Conservation (phyloP, 2,888 invertebrate species). For the Microchrysa polita region DNA sequence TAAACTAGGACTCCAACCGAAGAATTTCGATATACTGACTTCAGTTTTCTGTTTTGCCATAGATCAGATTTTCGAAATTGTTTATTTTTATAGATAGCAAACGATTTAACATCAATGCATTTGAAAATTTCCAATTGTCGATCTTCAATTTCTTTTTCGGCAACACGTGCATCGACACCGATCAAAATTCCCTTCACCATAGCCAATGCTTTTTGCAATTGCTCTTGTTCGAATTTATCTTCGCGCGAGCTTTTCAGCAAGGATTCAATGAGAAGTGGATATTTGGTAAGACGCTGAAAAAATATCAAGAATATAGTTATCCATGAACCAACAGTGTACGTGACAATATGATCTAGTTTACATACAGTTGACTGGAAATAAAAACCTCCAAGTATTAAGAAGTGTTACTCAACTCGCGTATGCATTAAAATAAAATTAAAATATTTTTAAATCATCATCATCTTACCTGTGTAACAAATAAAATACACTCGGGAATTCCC, state of each 20-base stretch:
- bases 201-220: constrained; percentile 79
- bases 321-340: too few relatives aligned
- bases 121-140: constrained; percentile 92
- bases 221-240: constrained; percentile 80
- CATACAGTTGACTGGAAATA: too few relatives aligned
- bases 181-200: constrained; percentile 89
- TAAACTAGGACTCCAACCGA: not conserved
- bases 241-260: constrained; percentile 89
- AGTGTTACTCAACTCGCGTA: too few relatives aligned
- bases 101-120: constrained; percentile 91
- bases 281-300: constrained; percentile 85
- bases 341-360: too few relatives aligned
- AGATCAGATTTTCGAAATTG: constrained; percentile 95
- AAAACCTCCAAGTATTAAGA: too few relatives aligned
- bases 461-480: constrained; percentile 82
- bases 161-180: constrained; percentile 92
- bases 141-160: constrained; percentile 89
- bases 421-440: too few relatives aligned
- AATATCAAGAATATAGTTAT: constrained; percentile 24
- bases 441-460: too few relatives aligned
- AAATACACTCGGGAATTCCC: constrained; percentile 94
- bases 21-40: constrained; percentile 63
- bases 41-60: constrained; percentile 82
- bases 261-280: constrained; percentile 91
- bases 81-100: constrained; percentile 81